Percentiles rank a stretch among this genome's conserved stretches.
Conservation (phyloP, 2,888 invertebrate species). For the Agonopterix subpropinquella region DNA sequence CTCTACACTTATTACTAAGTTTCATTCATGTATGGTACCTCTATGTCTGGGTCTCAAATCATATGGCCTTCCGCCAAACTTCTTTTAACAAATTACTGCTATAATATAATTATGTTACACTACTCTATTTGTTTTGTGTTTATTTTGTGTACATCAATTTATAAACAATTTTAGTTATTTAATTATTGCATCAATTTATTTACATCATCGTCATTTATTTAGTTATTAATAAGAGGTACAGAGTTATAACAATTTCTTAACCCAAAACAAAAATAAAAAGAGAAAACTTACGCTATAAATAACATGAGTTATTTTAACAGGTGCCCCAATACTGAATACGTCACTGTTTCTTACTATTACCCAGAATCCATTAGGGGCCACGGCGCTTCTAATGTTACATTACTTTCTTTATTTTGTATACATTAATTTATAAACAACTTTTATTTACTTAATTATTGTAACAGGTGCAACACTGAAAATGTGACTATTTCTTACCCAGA, state of each 20-base stretch:
- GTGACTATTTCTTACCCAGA: background rate
- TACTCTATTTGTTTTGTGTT: background rate
- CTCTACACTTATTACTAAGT: too few species aligned
- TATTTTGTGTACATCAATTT: background rate
- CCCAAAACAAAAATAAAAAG: too few species aligned
- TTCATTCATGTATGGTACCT: too few species aligned
- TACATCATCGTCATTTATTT: too few species aligned
- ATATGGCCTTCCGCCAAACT: too few species aligned
- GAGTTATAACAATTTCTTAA: background rate
- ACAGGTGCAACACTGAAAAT: background rate
- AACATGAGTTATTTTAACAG: background rate
- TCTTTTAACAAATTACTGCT: too few species aligned
- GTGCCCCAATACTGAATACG: background rate
- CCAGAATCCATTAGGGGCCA: background rate
- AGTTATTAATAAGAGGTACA: background rate
- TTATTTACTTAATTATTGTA: background rate
- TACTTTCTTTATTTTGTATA: background rate
- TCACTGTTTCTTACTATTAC: slow-evolving; percentile 1
- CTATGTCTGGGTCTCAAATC: too few species aligned
- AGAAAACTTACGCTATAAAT: background rate
- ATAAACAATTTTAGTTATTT: background rate
- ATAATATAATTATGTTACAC: too few species aligned
- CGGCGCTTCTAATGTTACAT: slow-evolving; percentile 4
- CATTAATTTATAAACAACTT: background rate
- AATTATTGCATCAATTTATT: background rate